These are phyloP conservation scores for Drosophila rubida DNA, from an alignment of 2,888 invertebrate species.

Conservation along the genomic window DNA sequence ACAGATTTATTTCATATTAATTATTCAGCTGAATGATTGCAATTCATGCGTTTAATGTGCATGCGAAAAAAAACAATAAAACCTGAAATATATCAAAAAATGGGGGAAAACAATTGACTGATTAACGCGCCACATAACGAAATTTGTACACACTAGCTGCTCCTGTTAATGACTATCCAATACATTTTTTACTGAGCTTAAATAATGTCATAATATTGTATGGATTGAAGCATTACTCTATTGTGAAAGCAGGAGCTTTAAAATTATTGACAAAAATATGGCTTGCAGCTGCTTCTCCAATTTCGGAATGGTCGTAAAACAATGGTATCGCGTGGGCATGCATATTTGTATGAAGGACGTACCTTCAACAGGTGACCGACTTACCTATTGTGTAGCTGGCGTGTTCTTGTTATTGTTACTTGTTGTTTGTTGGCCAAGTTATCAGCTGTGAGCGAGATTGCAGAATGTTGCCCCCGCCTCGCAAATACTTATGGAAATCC, in stretches of 20 bases:
- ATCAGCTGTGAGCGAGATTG: slow-evolving; percentile 25
- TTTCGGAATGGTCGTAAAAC: background rate
- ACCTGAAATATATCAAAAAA: slow-evolving; percentile 31
- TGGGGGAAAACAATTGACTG: slow-evolving; percentile 14
- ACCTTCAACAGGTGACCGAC: slow-evolving; percentile 66
- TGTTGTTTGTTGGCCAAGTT: slow-evolving; percentile 26
- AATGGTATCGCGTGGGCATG: background rate
- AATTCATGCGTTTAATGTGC: slow-evolving; percentile 59
- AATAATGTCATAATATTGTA: background rate
- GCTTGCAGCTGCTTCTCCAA: background rate
- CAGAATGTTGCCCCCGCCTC: slow-evolving; percentile 25
- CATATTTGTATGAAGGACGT: background rate
- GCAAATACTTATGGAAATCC: slow-evolving; percentile 41
- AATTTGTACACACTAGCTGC: background rate
- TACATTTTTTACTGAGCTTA: too few species aligned
- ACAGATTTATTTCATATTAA: slow-evolving; percentile 72
- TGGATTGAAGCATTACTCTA: background rate
- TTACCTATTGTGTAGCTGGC: slow-evolving; percentile 37
- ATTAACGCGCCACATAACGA: slow-evolving; percentile 6
- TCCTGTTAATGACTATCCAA: background rate
- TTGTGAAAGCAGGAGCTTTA: background rate
- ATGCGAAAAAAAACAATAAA: slow-evolving; percentile 30
- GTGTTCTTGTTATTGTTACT: slow-evolving; percentile 8
- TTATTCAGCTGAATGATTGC: slow-evolving; percentile 73
- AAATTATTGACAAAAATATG: background rate